Evolutionary conservation across 2,797 vertebrate genomes (phyloP).

Genomic region (Rhabdophis nuchalis): DNA sequence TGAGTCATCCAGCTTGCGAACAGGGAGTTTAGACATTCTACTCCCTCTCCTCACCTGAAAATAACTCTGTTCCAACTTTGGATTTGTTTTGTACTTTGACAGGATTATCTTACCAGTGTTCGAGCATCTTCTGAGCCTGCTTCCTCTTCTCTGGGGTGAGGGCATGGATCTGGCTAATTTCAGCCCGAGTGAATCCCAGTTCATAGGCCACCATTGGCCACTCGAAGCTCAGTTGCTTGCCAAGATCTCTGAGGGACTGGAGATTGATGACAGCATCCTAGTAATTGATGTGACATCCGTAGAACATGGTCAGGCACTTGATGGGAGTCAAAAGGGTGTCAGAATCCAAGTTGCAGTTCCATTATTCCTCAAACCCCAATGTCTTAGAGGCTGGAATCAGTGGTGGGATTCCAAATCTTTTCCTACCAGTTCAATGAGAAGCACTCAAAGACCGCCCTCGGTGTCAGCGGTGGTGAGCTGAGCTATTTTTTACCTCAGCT

Average conservation of each 20-base stretch:
- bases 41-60: too few species aligned
- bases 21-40: too few species aligned
- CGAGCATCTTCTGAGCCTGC: slow-evolving; percentile 77
- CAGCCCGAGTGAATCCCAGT: slow-evolving; percentile 75
- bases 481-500: too few species aligned
- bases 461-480: too few species aligned
- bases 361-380: background rate
- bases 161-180: slow-evolving; percentile 72
- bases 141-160: slow-evolving; percentile 70
- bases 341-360: background rate
- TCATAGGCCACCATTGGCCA: slow-evolving; percentile 76
- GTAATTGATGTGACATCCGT: background rate
- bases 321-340: background rate
- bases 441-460: too few species aligned
- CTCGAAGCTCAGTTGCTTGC: slow-evolving; percentile 76
- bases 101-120: slow-evolving; percentile 69
- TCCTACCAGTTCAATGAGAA: too few species aligned
- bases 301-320: background rate
- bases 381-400: background rate
- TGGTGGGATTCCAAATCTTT: too few species aligned
- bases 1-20: too few species aligned
- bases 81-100: background rate
- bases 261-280: slow-evolving; percentile 82
- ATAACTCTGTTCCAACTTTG: too few species aligned
- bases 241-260: slow-evolving; percentile 76